Base-by-base conservation (phyloP, 2,797 vertebrate genomes). In the Sebastes melanostomus region DNA sequence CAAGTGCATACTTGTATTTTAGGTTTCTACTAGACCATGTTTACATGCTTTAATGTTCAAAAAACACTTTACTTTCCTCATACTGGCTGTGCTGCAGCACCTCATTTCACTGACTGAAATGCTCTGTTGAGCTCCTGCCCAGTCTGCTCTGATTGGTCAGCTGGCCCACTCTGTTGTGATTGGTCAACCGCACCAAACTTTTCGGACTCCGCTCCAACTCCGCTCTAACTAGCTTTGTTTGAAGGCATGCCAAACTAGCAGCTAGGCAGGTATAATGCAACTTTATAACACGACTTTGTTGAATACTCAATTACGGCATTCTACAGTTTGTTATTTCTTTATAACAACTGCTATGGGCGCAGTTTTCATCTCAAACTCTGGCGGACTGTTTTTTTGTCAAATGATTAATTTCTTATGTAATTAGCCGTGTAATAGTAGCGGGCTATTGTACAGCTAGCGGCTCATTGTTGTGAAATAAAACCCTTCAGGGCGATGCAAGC, bases 191-290 rank as follows among this genome's bases (percentile, higher is more conserved):
- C 18, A 52, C 46, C 46, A 52, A 52, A 52, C 46, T n/a, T 20
- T 52, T 52, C 18, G 2, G 46, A 20, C 42, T 50, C 42, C 18
- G 16, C 42, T 50, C 3, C 42, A 50, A 18, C 18, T 50, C 42
- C 18, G 0, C 16, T 50, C 16, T 50, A 0, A 50, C 0, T 50
- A 50, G 42, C 42, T 50, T 46, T 38, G 4, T 38, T 14, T 38
- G 12, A 38, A 1, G 36, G 36, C 36, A 13, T 36, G 36, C 12
- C 36, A 36, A 36, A 36, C 36, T 36, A 36, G 13, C 38, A 5
- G 13, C 38, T 42, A 42, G 5, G 38, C 38, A 42, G 38, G 14
- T 42, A 1, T 42, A 42, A 42, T 42, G 14, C 14, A 42, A 42
- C 38, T 16, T 42, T 42, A 42, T 14, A 16, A 42, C 38, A 42